phyloP scores from a whole-genome alignment of 1,140 invertebrate genomes.

The Ganaspis sp. region DNA sequence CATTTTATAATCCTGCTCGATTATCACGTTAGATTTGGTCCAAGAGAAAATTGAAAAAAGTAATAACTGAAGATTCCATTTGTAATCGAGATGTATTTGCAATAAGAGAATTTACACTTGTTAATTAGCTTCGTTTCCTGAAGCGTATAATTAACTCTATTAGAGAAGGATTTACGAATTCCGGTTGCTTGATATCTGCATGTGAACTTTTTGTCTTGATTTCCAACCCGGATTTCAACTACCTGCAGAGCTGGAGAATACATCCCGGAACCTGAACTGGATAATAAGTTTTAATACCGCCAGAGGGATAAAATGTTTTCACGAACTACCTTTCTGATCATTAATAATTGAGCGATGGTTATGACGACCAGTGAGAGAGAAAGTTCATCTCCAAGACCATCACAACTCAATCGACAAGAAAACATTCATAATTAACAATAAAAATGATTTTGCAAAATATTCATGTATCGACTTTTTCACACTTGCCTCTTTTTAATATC shows the following conservation, averaged over 20 bases:
- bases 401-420: neutral
- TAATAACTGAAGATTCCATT: neutral
- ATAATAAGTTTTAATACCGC: slow-evolving; percentile 15
- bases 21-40: neutral
- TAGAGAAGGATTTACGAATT: neutral
- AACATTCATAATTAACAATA: neutral
- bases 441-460: neutral
- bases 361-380: slow-evolving; percentile 15
- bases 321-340: slow-evolving; percentile 2
- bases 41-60: neutral
- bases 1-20: slow-evolving; percentile 1
- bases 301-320: slow-evolving; percentile 8
- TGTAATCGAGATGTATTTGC: neutral
- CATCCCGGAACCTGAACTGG: neutral
- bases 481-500: too few species aligned
- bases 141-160: slow-evolving; percentile 5
- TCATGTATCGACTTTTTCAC: too few species aligned
- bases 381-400: neutral
- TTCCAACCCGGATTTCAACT: neutral
- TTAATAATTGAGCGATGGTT: slow-evolving; percentile 17
- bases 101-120: neutral
- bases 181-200: neutral
- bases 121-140: neutral
- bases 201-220: neutral
- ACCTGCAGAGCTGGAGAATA: neutral